Percentiles rank a stretch among this genome's conserved stretches.
Conservation (phyloP, 2,888 invertebrate species). For the Apamea crenata region DNA sequence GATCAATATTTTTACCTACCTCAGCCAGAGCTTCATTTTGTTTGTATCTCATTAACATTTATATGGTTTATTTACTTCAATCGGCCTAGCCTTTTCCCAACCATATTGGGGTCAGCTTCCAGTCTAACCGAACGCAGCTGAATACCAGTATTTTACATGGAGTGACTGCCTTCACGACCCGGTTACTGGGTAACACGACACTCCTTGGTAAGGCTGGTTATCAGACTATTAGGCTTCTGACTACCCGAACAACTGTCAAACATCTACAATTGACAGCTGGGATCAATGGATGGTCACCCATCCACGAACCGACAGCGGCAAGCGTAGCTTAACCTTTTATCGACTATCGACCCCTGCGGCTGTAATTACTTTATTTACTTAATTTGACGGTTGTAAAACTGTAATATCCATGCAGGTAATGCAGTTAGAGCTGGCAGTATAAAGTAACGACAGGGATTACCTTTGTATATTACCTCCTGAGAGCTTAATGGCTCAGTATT, state of each 20-base stretch:
- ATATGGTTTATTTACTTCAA: background rate
- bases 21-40: background rate
- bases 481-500: conserved; percentile 52
- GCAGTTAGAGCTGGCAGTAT: conserved; percentile 37
- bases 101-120: too few relatives aligned
- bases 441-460: conserved; percentile 57
- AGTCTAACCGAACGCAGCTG: too few relatives aligned
- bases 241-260: background rate
- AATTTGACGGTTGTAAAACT: conserved; percentile 11
- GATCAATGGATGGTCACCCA: background rate
- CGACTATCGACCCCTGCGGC: too few relatives aligned
- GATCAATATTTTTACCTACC: background rate
- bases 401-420: conserved; percentile 29
- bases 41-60: conserved; percentile 2
- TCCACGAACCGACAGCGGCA: background rate
- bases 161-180: too few relatives aligned
- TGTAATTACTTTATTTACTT: background rate
- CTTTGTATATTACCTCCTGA: conserved; percentile 42
- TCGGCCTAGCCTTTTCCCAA: too few relatives aligned
- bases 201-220: background rate
- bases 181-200: too few relatives aligned
- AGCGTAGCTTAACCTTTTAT: background rate
- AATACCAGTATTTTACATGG: too few relatives aligned
- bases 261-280: background rate
- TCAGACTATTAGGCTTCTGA: background rate